These are phyloP conservation scores for Cliona cf. orientalis DNA, from an alignment of 37 sponge, comb jelly and placozoan genomes.

Conservation along the genomic window DNA sequence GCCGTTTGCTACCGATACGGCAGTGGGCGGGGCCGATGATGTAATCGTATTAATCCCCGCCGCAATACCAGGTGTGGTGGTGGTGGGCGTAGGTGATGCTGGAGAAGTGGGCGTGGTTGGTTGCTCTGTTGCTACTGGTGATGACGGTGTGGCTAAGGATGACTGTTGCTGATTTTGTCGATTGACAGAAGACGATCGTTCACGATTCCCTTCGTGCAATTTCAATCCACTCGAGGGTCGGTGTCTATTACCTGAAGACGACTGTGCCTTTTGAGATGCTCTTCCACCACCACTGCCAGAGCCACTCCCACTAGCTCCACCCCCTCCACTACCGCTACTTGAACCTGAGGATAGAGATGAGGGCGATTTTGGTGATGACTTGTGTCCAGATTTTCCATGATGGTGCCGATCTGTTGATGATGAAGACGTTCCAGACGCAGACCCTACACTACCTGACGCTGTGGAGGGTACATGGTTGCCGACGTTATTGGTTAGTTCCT, in stretches of 20 bases:
- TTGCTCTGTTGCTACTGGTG: no score
- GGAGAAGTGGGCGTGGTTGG: no score
- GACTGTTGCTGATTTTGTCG: background rate
- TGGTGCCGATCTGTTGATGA: conserved; percentile 1
- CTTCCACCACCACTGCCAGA: background rate
- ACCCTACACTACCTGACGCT: background rate
- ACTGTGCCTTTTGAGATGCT: background rate
- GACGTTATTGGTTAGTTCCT: background rate
- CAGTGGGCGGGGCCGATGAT: background rate
- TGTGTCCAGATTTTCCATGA: background rate
- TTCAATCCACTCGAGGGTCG: conserved; percentile 5
- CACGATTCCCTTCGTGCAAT: background rate
- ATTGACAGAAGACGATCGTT: background rate
- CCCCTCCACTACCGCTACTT: no score
- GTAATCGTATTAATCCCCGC: no score
- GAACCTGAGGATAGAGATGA: background rate
- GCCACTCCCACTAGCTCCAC: no score
- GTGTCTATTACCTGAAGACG: background rate
- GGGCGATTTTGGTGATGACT: background rate
- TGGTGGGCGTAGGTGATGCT: no score
- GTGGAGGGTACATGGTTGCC: background rate
- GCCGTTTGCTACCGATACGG: conserved; percentile 16
- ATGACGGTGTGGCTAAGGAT: no score
- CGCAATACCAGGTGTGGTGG: no score
- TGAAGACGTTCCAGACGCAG: background rate